phyloP scores from a whole-genome alignment of 2,113 vertebrate genomes.

The Lipotes vexillifer region DNA sequence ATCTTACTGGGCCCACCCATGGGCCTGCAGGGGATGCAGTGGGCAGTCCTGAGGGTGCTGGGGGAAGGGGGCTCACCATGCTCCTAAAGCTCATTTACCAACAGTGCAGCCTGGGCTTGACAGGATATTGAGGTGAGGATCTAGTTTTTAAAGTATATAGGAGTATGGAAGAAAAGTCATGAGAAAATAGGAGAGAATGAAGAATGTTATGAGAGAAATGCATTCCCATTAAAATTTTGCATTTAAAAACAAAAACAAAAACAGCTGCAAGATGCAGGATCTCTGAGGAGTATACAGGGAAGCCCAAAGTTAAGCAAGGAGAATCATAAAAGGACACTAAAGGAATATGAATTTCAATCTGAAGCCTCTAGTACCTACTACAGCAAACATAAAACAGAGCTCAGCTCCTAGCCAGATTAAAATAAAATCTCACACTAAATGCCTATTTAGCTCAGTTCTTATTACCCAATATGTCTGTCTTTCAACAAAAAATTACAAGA shows the following conservation, averaged over 20 bases:
- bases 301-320: neutral
- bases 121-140: neutral
- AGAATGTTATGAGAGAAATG: constrained; percentile 33
- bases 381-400: neutral
- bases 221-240: constrained; percentile 21
- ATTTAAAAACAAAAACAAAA: neutral
- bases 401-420: neutral
- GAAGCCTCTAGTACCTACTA: neutral
- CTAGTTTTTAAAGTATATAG: neutral
- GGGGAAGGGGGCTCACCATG: neutral
- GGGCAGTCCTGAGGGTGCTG: neutral
- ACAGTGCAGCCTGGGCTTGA: neutral
- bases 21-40: too few relatives aligned
- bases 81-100: neutral
- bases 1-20: neutral
- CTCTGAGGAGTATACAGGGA: neutral
- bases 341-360: neutral
- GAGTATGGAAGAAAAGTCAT: neutral
- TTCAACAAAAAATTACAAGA: neutral
- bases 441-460: neutral
- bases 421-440: neutral
- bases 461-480: neutral
- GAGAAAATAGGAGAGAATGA: constrained; percentile 14
- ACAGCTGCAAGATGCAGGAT: neutral
- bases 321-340: neutral